These are phyloP conservation scores for Calliphora vicina DNA, from an alignment of 1,140 invertebrate species.

Conservation along the genomic window DNA sequence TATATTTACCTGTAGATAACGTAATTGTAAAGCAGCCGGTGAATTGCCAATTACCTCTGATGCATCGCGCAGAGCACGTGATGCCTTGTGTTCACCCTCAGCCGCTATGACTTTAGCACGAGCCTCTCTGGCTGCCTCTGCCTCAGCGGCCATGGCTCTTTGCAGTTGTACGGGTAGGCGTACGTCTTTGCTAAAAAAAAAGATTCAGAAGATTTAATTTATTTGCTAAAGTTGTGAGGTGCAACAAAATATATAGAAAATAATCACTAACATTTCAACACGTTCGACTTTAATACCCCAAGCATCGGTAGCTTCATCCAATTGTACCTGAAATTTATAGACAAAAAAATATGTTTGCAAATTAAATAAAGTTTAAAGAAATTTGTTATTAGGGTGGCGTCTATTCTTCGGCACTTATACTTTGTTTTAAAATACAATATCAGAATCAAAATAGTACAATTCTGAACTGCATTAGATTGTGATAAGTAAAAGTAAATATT, in stretches of 20 bases:
- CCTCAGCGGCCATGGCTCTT: slow-evolving; percentile 87
- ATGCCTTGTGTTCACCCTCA: slow-evolving; percentile 88
- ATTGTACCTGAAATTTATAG: slow-evolving; percentile 31
- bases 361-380: no score
- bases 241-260: neutral
- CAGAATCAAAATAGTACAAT: no score
- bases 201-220: neutral
- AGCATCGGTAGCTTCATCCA: slow-evolving; percentile 85
- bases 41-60: slow-evolving; percentile 87
- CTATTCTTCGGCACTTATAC: no score
- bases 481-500: no score
- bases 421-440: no score
- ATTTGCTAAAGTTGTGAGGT: neutral
- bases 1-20: slow-evolving; percentile 49
- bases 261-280: slow-evolving; percentile 91
- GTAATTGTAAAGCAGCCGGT: slow-evolving; percentile 80
- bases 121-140: slow-evolving; percentile 78
- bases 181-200: slow-evolving; percentile 80
- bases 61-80: slow-evolving; percentile 86
- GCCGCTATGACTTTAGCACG: slow-evolving; percentile 81
- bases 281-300: slow-evolving; percentile 97
- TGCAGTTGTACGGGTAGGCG: slow-evolving; percentile 84
- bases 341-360: neutral
- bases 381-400: no score
- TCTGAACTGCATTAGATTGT: no score